Base-by-base conservation (phyloP, 2,797 vertebrate genomes). In the Acanthopagrus latus region DNA sequence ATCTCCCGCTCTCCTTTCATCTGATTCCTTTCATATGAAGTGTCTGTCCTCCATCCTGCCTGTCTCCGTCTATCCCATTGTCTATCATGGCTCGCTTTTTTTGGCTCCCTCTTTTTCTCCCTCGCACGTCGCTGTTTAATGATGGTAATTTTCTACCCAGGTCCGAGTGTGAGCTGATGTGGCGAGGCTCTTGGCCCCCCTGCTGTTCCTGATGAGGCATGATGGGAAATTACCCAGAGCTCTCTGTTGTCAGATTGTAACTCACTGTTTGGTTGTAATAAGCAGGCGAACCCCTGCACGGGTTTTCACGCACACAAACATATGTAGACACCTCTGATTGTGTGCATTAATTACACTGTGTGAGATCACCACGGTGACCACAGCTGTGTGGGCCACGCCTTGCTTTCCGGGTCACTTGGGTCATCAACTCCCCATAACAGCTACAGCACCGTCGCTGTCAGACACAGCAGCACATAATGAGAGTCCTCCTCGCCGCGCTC, bases 121-220 rank as follows among this genome's bases (percentile, higher is more conserved):
- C 88, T 79, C 78, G 41, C 86, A 91, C 92, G 82, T 90, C 57
- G 59, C 86, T 89, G 90, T 94, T 93, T 93, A 98, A 98, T 98
- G 97, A 98, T 95, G 96, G 97, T 97, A 97, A 97, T 98, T 98
- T 97, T 97, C 97, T 95, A 96, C 96, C 96, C 96, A 97, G 97
- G 97, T 98, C 97, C 96, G 96, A 97, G 96, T 97, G 96, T 97
- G 97, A 98, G 97, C 97, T 97, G 97, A 98, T 98, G 97, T 97
- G 97, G 97, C 92, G 95, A 96, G 95, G 96, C 96, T 96, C 97
- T 97, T 95, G 96, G 96, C 95, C 96, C 95, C 97, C 97, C 63
- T 33, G 92, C 96, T 97, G 97, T 97, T 98, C 96, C 96, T 97
- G 97, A 98, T 97, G 97, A 97, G 96, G 96, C 97, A 97, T 97